Percentiles rank a stretch among this genome's conserved stretches.
Evolutionary conservation across 1,140 invertebrate genomes (phyloP).

Genomic region (Philaenus spumarius): DNA sequence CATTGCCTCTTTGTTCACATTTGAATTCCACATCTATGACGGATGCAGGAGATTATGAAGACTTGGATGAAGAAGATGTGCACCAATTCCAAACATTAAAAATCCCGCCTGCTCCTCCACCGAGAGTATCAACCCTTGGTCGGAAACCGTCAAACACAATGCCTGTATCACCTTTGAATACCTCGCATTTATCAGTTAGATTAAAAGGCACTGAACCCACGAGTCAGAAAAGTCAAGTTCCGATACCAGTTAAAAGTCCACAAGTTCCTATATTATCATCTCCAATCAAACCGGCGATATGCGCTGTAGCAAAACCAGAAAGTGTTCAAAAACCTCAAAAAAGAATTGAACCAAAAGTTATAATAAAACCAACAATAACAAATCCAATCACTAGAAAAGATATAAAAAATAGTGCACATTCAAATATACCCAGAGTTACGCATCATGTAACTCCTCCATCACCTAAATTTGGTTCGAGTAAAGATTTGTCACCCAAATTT

Average conservation of each 20-base stretch:
- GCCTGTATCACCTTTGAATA: slow-evolving; percentile 37
- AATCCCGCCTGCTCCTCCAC: slow-evolving; percentile 55
- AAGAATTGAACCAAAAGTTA: slow-evolving; percentile 42
- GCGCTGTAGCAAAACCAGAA: neutral
- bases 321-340: slow-evolving; percentile 13
- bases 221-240: slow-evolving; percentile 31
- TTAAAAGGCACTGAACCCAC: slow-evolving; percentile 36
- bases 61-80: slow-evolving; percentile 44
- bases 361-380: slow-evolving; percentile 42
- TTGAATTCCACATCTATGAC: slow-evolving; percentile 5
- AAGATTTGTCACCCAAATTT: slow-evolving; percentile 21
- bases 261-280: neutral
- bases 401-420: slow-evolving; percentile 34
- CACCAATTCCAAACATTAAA: slow-evolving; percentile 37
- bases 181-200: slow-evolving; percentile 11
- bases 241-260: slow-evolving; percentile 10
- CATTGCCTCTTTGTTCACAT: slow-evolving; percentile 19
- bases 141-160: slow-evolving; percentile 38
- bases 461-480: slow-evolving; percentile 27
- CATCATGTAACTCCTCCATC: slow-evolving; percentile 35
- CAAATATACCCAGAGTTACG: slow-evolving; percentile 41
- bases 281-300: slow-evolving; percentile 4
- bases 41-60: slow-evolving; percentile 25
- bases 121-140: slow-evolving; percentile 53
- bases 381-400: slow-evolving; percentile 25